Evolutionary conservation across 1,140 invertebrate species (phyloP), one percentile per base, ranked within the genome.

Genomic region (Acromyrmex charruanus): DNA sequence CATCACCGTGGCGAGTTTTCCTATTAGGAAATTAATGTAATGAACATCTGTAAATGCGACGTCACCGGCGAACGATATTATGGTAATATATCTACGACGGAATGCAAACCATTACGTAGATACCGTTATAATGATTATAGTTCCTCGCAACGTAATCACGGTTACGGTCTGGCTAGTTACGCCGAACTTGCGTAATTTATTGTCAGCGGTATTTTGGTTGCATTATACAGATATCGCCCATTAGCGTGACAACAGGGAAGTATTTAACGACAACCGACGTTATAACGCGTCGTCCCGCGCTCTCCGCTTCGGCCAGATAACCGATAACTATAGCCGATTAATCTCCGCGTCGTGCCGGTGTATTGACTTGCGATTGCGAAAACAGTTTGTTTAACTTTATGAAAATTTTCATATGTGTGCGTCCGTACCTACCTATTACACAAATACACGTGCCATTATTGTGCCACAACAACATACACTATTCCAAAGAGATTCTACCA

Each of bases 161-260:
- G 90, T 92, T 92, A 93, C 85, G 89, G 89, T 90, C 87, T 91
- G 90, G 90, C 91, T 90, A 92, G 91, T 93, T 93, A 92, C 92
- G 90, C 91, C 77, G 87, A 92, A 93, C 90, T 93, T 92, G 91
- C 91, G 90, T 93, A 93, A 94, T 94, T 94, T 92, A 94, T 94
- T 94, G 92, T 92, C 91, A 93, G 92, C 90, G 90, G 90, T 94
- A 93, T 94, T 94, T 94, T 91, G 90, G 92, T 91, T 90, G 91
- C 89, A 89, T 91, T 91, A 91, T 89, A 86, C 79, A 80, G 85
- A 80, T 79, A 91, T 91, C 87, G 87, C 90, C 89, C 89, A 91
- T 91, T 93, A 90, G 81, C 87, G 71, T 86, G 89, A 87, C 87
- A 74, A 87, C 86, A 49, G 82, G 82, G 85, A 82, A 91, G 80